Evolutionary conservation across 2,888 invertebrate species (phyloP), one percentile per base, ranked within the genome.

Genomic region (Eremobia ochroleuca): DNA sequence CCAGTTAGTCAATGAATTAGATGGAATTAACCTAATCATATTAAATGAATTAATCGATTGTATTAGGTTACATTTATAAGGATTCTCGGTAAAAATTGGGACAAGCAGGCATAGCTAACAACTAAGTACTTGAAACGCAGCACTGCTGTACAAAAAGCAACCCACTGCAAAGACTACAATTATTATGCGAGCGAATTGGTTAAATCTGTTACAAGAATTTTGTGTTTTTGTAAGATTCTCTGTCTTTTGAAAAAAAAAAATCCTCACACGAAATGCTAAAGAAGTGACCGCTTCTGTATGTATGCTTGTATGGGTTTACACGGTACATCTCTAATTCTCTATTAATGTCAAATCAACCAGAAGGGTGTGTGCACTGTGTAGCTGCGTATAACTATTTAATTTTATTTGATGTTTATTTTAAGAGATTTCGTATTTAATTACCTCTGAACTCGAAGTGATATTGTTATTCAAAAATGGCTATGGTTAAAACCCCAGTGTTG

Each of bases 401-500:
- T 66, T 67, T 76, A 59, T 71, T 73, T 74, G 34, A 43, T 67
- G 40, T 34, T 6, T 52, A n/a, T n/a, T n/a, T n/a, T 6, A 66
- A 34, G 59, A 66, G 46, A 66, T 58, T 62, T 66, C 28, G n/a
- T 55, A 49, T 58, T 49, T 65, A 46, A 34, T 66, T 62, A 77
- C 46, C 37, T 68, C 37, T 68, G 37, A 66, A 52, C 49, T 73
- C 71, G n/a, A 61, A 72, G 43, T 13, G 37, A 13, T 69, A 72
- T 68, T 62, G 11, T 52, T 34, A 18, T 13, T 25, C 1, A 76
- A 90, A 78, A 86, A 98, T 98, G 99, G 98, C 98, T 92, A 97
- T 98, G 90, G 97, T 98, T 76, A 98, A 98, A 95, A 97, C 98
- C 89, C 98, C 99, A 40, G 98, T 98, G 90, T 98, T 98, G 90